These are phyloP conservation scores for Elegia similella DNA, from an alignment of 2,888 invertebrate species.

Conservation along the genomic window DNA sequence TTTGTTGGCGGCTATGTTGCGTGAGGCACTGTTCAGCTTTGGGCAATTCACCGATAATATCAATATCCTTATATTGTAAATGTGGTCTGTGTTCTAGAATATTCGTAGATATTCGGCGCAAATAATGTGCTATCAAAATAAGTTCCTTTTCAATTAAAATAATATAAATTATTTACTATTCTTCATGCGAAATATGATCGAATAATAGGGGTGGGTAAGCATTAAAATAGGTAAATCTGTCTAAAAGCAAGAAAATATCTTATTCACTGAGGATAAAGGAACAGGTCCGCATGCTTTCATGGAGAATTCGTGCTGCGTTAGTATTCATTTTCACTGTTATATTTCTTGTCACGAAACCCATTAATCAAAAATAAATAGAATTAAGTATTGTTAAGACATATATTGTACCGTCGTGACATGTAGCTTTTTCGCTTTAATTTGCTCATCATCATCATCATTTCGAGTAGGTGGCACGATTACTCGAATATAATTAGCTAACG, in stretches of 20 bases:
- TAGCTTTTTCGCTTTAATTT: background rate
- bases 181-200: background rate
- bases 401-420: background rate
- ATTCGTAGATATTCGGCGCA: background rate
- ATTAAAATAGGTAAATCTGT: background rate
- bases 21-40: no score
- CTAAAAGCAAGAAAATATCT: background rate
- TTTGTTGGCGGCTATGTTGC: background rate
- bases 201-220: background rate
- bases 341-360: conserved; percentile 13
- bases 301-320: conserved; percentile 3
- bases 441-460: no score
- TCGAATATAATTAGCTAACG: no score
- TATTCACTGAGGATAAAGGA: background rate
- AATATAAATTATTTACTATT: background rate
- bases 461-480: no score
- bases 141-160: no score
- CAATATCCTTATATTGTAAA: no score
- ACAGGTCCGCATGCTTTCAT: conserved; percentile 1
- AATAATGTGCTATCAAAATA: background rate
- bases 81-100: no score
- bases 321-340: conserved; percentile 14
- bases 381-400: background rate
- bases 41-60: no score
- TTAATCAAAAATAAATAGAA: background rate